These are phyloP conservation scores for Aphidoletes aphidimyza DNA, from an alignment of 2,888 invertebrate genomes.

Conservation along the genomic window DNA sequence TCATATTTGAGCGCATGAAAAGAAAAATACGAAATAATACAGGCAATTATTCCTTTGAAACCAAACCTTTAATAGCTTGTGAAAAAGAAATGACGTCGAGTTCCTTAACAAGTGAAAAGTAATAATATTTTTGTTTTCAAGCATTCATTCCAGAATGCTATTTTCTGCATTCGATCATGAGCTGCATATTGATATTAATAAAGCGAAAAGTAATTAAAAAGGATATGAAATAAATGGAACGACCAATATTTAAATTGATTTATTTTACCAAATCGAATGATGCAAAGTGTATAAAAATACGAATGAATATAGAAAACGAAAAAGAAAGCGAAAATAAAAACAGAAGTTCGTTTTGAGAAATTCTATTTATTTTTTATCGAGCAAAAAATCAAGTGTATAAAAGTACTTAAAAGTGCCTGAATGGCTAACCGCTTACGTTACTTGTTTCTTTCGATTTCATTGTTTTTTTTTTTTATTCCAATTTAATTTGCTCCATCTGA, in stretches of 20 bases:
- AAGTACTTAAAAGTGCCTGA: constrained; percentile 16
- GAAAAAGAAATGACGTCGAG: too few relatives aligned
- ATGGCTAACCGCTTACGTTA: neutral
- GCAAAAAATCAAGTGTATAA: constrained; percentile 32
- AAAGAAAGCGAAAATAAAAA: too few relatives aligned
- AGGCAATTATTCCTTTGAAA: too few relatives aligned
- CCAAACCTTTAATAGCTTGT: too few relatives aligned
- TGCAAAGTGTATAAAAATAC: neutral
- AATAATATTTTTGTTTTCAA: too few relatives aligned
- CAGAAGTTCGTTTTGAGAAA: neutral
- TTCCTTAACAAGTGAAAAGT: too few relatives aligned
- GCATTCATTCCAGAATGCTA: too few relatives aligned
- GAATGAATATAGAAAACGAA: neutral
- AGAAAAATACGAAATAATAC: too few relatives aligned
- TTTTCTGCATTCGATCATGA: too few relatives aligned
- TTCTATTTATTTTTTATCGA: neutral
- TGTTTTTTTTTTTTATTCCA: neutral
- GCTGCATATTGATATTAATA: too few relatives aligned
- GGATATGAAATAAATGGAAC: neutral
- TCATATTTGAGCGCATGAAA: too few relatives aligned
- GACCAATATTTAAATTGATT: constrained; percentile 34
- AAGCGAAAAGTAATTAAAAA: neutral
- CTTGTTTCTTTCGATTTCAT: neutral
- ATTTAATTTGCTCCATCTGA: neutral
- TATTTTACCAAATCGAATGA: neutral